phyloP scores from a whole-genome alignment of 2,113 vertebrate genomes.

The Cyprinodon tularosa region DNA sequence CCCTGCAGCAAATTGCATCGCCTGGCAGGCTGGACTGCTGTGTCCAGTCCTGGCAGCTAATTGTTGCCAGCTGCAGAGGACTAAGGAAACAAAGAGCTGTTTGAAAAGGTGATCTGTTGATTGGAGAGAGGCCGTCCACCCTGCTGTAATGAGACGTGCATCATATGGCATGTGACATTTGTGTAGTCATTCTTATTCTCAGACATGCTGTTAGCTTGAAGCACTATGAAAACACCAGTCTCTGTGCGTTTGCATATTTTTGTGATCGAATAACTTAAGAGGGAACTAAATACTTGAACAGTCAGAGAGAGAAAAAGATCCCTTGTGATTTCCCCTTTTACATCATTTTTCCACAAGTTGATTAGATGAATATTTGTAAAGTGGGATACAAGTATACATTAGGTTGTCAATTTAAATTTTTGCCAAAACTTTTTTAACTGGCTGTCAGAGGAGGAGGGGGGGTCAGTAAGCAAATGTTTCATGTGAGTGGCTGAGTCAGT shows the following conservation, averaged over 20 bases:
- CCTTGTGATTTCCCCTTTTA: background rate
- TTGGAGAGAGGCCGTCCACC: slow-evolving; percentile 68
- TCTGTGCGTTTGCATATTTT: slow-evolving; percentile 54
- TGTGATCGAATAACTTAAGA: slow-evolving; percentile 18
- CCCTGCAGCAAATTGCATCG: slow-evolving; percentile 58
- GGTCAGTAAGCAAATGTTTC: slow-evolving; percentile 50
- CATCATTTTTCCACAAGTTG: slow-evolving; percentile 15
- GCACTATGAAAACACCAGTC: slow-evolving; percentile 47
- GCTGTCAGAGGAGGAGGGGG: slow-evolving; percentile 20
- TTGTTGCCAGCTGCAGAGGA: slow-evolving; percentile 78
- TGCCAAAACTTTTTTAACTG: slow-evolving; percentile 49
- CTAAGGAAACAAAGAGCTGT: slow-evolving; percentile 75
- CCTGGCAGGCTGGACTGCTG: slow-evolving; percentile 68
- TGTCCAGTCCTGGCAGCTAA: slow-evolving; percentile 77
- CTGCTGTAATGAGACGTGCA: slow-evolving; percentile 75
- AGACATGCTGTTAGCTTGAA: slow-evolving; percentile 18
- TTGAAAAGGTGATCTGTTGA: slow-evolving; percentile 81
- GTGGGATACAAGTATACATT: slow-evolving; percentile 21
- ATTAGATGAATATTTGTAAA: slow-evolving; percentile 30
- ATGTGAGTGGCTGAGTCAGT: slow-evolving; percentile 57
- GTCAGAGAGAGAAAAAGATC: background rate
- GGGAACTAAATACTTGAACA: background rate
- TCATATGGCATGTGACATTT: slow-evolving; percentile 78
- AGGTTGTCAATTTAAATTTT: slow-evolving; percentile 34
- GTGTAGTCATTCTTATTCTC: slow-evolving; percentile 60